Conservation (phyloP, 2,797 vertebrate genomes). For the Paratrypauchen microcephalus region DNA sequence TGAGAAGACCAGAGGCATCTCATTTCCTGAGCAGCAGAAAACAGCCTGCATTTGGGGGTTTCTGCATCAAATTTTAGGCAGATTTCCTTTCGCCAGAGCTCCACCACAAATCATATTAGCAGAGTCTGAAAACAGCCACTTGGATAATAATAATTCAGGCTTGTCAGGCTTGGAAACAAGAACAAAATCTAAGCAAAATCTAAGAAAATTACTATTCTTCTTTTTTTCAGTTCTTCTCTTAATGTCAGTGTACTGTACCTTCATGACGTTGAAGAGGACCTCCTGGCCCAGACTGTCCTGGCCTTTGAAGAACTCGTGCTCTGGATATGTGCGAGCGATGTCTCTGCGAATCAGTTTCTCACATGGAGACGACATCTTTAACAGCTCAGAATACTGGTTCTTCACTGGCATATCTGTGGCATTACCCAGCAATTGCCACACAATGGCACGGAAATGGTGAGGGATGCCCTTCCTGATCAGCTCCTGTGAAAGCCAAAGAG, state of each 20-base stretch:
- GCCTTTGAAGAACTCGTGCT: slow-evolving; percentile 98
- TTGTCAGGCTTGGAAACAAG: background rate
- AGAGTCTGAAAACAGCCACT: background rate
- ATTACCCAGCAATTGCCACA: slow-evolving; percentile 95
- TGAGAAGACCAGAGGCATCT: slow-evolving; percentile 17
- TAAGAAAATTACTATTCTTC: background rate
- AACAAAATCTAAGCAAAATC: background rate
- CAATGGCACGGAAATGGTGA: slow-evolving; percentile 97
- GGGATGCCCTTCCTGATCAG: slow-evolving; percentile 97
- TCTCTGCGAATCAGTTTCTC: slow-evolving; percentile 98
- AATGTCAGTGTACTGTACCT: slow-evolving; percentile 76
- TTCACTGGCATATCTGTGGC: slow-evolving; percentile 98
- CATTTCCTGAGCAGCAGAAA: slow-evolving; percentile 40
- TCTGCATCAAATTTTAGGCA: slow-evolving; percentile 3
- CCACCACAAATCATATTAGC: slow-evolving; percentile 10
- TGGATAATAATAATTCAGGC: background rate
- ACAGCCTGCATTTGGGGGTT: slow-evolving; percentile 22
- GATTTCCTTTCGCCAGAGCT: slow-evolving; percentile 14
- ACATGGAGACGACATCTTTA: slow-evolving; percentile 98
- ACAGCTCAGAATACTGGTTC: slow-evolving; percentile 96
- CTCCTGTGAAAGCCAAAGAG: slow-evolving; percentile 75
- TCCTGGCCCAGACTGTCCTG: slow-evolving; percentile 98
- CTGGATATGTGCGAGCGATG: slow-evolving; percentile 97
- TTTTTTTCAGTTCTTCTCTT: slow-evolving; percentile 3
- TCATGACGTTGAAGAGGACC: slow-evolving; percentile 99